These are phyloP conservation scores for Megastigmus dorsalis DNA, from an alignment of 2,888 invertebrate species.

Conservation along the genomic window DNA sequence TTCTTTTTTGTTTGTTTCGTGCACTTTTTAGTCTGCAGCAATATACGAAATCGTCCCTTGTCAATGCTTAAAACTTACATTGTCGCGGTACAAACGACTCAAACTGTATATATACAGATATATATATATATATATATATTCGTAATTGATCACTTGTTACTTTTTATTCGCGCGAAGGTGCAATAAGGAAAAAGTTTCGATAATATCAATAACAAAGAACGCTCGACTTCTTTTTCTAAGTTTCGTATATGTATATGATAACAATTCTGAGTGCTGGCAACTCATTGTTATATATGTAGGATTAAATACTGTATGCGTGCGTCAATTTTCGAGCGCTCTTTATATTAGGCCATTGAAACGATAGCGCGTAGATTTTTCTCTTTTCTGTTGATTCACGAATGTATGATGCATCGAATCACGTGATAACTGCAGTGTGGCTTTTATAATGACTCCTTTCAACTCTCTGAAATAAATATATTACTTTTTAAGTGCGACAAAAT, in stretches of 20 bases:
- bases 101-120: no score
- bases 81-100: no score
- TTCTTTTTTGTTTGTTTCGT: no score
- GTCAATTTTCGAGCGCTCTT: not conserved
- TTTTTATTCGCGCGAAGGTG: no score
- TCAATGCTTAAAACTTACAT: not conserved
- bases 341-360: not conserved
- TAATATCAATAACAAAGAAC: not conserved
- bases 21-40: not conserved
- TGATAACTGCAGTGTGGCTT: no score
- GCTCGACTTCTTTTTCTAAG: not conserved
- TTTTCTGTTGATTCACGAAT: not conserved
- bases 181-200: not conserved
- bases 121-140: no score
- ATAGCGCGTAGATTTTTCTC: not conserved
- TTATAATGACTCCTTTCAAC: no score
- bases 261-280: conserved; percentile 16
- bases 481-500: no score
- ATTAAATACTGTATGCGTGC: not conserved
- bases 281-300: not conserved
- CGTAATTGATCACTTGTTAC: no score
- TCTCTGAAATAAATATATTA: no score
- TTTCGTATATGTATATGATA: not conserved
- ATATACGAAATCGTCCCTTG: not conserved
- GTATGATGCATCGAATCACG: not conserved